Evolutionary conservation across 2,888 invertebrate genomes (phyloP), one percentile per base, ranked within the genome.

Genomic region (Linyphia triangularis): DNA sequence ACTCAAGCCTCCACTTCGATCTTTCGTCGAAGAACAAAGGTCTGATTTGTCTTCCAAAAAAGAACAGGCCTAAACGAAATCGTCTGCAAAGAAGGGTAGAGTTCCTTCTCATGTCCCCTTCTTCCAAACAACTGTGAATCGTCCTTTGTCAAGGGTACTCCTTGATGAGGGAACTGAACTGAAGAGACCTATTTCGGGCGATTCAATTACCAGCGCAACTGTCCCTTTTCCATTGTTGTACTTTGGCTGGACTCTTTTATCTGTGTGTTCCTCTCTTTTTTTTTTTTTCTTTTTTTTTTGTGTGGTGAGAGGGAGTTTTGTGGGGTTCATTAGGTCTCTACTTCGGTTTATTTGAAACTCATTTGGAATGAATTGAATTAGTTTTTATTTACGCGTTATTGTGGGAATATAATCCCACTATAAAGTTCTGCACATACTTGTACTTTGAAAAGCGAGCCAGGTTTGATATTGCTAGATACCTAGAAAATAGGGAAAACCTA

Each of bases 181-280:
- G 51, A 51, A 51, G 51, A 51, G 51, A n/a, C n/a, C 51, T 51
- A 51, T 51, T 51, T 51, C 51, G n/a, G 24, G 65, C 81, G 81
- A 69, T 81, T 81, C 81, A 81, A 81, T 81, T 81, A 81, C 69
- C 28, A 77, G 9, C 61, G 16, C 51, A 33, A 69, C 43, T 79
- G 28, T 40, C 65, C 78, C 37, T 16, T 40, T 78, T 6, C 24
- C 19, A 33, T 33, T 63, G 33, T 77, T 63, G 65, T 78, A 28
- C 43, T 43, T 78, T 77, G 61, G 51, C 5, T n/a, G 51, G n/a
- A 51, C 51, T 51, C 51, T 51, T 33, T 16, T 51, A 9, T 33
- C n/a, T 7, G 51, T 13, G 7, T 51, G 2, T 19, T 51, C 26
- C 51, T 43, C 28, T 67, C 22, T 67, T 24, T 24, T 24, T 59